Evolutionary conservation across 2,888 invertebrate species (phyloP).

Genomic region (Apodemia duryi): DNA sequence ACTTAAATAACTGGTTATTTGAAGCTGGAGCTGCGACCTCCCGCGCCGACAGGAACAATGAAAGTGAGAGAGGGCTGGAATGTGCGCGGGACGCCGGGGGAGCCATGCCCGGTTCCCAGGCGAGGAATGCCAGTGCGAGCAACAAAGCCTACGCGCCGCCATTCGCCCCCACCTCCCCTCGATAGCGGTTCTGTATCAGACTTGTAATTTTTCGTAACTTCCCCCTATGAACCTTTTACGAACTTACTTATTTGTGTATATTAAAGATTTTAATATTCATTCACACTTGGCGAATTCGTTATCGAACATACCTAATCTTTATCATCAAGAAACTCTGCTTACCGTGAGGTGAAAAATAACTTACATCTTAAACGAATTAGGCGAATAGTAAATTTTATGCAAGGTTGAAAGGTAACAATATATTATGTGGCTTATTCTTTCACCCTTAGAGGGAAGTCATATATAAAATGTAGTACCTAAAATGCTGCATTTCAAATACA

Average conservation of each 20-base stretch:
- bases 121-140: slow-evolving; percentile 76
- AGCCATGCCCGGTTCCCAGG: slow-evolving; percentile 73
- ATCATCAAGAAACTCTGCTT: no score
- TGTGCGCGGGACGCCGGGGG: slow-evolving; percentile 49
- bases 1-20: slow-evolving; percentile 59
- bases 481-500: no score
- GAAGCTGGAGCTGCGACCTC: slow-evolving; percentile 53
- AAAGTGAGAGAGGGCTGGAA: slow-evolving; percentile 77
- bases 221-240: slow-evolving; percentile 58
- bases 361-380: no score
- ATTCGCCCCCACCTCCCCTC: slow-evolving; percentile 59
- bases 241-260: slow-evolving; percentile 37
- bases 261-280: background rate
- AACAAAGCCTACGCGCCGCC: slow-evolving; percentile 75
- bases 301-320: background rate
- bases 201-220: slow-evolving; percentile 69
- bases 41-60: slow-evolving; percentile 76
- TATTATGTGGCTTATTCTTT: no score
- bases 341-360: background rate
- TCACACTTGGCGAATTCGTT: background rate
- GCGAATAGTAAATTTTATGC: no score
- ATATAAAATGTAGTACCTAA: no score
- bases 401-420: no score
- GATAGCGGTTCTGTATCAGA: slow-evolving; percentile 53
- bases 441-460: no score